phyloP scores from a whole-genome alignment of 2,888 invertebrate species.

The Plebejus argus region DNA sequence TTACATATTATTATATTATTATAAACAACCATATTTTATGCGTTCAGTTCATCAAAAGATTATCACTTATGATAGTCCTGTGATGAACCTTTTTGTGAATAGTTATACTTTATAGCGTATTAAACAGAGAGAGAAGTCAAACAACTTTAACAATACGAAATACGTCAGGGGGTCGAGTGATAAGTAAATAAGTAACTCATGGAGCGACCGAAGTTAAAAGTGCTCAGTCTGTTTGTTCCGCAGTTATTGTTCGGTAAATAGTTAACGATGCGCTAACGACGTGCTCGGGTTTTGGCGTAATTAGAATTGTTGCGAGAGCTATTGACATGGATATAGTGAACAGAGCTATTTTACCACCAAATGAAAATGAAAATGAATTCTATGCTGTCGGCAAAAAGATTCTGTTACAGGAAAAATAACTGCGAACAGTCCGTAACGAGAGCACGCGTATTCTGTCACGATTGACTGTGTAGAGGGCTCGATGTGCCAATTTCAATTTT shows the following conservation, averaged over 20 bases:
- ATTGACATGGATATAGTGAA: slow-evolving; percentile 2
- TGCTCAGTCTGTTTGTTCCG: background rate
- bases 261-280: slow-evolving; percentile 14
- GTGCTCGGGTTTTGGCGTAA: slow-evolving; percentile 6
- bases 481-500: slow-evolving; percentile 16
- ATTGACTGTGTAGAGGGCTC: background rate
- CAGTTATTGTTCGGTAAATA: slow-evolving; percentile 2
- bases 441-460: background rate
- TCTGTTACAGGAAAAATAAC: background rate
- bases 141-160: background rate
- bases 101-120: background rate
- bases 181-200: background rate
- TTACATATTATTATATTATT: too few species aligned
- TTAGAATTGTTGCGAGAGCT: background rate
- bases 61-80: background rate
- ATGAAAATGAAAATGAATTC: background rate
- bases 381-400: background rate
- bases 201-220: background rate
- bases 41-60: too few species aligned
- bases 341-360: background rate
- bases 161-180: slow-evolving; percentile 5
- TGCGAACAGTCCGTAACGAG: background rate
- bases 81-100: background rate
- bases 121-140: background rate
- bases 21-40: too few species aligned